Base-by-base conservation (phyloP, 2,888 invertebrate genomes). In the Drosophila mercatorum region DNA sequence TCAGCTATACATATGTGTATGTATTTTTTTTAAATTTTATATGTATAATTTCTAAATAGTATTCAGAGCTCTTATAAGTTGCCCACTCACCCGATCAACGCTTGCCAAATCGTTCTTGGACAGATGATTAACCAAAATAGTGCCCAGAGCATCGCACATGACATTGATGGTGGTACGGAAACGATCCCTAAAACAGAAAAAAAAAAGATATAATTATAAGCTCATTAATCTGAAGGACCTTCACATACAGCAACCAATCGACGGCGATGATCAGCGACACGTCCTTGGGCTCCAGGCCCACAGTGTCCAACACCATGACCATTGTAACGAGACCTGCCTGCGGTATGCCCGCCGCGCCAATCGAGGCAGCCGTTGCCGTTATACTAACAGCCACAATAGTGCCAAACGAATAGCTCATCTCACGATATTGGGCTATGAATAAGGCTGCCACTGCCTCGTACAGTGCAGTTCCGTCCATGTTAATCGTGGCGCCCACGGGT, bases 361-460 rank as follows among this genome's bases (percentile, higher is more conserved):
- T 98, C 85, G 98, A 98, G 1, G 99, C 99, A 62, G 98, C 96
- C 1, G 99, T 99, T 28, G 99, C 98, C 7, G 98, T 98, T 85
- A 97, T 96, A 93, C 98, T 98, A 72, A 99, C 96, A 67, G 98
- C 98, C 70, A 99, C 95, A 79, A 98, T 96, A 92, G 97, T 96
- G 28, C 98, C 97, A 77, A 98, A 95, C 14, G 96, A 95, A 93
- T 98, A 95, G 43, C 95, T 94, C 68, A 97, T 95, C 81, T 95
- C 95, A 90, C 97, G 95, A 78, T 98, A 95, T 93, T 99, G 99
- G 17, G 99, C 98, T 75, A 99, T 99, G 91, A 99, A 99, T 81
- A 99, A 96, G 28, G 99, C 99, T 0, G 99, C 99, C 7, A 99
- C 98, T 0, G 99, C 98, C 93, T 99, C 99, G 91, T 99, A 99